Evolutionary conservation across 2,797 vertebrate species (phyloP).

Genomic region (Okamejei kenojei): DNA sequence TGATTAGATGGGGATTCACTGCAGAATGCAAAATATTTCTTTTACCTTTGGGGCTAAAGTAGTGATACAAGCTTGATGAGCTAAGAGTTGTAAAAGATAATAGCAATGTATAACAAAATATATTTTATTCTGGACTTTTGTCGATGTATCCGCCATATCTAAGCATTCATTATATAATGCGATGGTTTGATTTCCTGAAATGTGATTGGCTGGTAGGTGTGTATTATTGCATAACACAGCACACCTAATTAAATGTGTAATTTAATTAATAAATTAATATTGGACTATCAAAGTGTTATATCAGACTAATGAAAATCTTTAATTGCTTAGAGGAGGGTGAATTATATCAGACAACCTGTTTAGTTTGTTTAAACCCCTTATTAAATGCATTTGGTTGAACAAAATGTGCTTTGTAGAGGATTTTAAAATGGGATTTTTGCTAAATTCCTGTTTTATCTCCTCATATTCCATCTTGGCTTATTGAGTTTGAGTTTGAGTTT

Average conservation of each 20-base stretch:
- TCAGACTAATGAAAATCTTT: constrained; percentile 36
- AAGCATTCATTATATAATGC: constrained; percentile 39
- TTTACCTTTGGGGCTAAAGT: constrained; percentile 35
- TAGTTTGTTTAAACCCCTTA: neutral
- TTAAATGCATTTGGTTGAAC: neutral
- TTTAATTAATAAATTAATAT: constrained; percentile 39
- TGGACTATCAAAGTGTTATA: constrained; percentile 36
- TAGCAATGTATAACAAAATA: constrained; percentile 38
- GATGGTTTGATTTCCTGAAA: constrained; percentile 37
- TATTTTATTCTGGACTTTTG: constrained; percentile 38
- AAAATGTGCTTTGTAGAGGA: neutral
- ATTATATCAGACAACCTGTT: constrained; percentile 18
- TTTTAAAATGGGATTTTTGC: neutral
- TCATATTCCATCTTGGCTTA: neutral
- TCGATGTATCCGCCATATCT: constrained; percentile 37
- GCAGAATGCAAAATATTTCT: constrained; percentile 16
- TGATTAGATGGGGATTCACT: neutral
- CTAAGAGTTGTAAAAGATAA: constrained; percentile 38
- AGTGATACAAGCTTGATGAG: constrained; percentile 34
- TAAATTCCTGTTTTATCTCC: neutral
- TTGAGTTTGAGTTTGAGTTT: no score
- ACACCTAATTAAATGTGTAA: constrained; percentile 38
- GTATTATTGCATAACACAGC: constrained; percentile 35
- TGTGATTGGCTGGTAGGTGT: constrained; percentile 37
- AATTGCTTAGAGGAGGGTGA: neutral